Evolutionary conservation across 2,797 vertebrate genomes (phyloP).

Genomic region (Acropternis orthonyx): DNA sequence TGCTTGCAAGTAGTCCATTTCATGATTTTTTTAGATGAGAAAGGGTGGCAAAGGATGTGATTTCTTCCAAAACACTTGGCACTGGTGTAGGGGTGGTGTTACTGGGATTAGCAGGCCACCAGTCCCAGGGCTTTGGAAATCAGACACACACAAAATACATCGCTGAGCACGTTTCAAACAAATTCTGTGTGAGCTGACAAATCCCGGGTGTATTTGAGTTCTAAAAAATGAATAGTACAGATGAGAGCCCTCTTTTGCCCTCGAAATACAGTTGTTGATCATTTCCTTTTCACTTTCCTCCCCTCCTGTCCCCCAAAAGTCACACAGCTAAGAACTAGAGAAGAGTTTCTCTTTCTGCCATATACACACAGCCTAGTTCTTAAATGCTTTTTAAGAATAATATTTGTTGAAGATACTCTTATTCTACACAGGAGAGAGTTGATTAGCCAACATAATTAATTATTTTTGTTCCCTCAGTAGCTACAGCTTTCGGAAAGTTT

Average conservation of each 20-base stretch:
- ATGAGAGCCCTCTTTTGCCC: neutral
- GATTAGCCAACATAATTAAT: neutral
- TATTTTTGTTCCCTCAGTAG: neutral
- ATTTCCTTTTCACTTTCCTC: neutral
- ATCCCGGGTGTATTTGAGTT: neutral
- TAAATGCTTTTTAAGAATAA: neutral
- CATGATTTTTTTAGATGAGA: neutral
- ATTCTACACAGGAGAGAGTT: neutral
- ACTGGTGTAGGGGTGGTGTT: neutral
- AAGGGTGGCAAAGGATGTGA: neutral
- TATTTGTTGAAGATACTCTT: neutral
- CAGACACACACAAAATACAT: neutral
- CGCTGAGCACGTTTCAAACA: neutral
- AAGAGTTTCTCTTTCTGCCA: neutral
- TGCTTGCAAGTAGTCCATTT: neutral
- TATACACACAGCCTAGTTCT: neutral
- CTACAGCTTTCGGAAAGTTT: neutral
- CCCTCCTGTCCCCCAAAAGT: accelerated
- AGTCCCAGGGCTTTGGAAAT: neutral
- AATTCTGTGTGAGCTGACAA: neutral
- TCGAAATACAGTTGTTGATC: neutral
- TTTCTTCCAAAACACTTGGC: neutral
- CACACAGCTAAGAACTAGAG: neutral
- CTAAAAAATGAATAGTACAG: neutral
- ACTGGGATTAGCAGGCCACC: neutral